Evolutionary conservation across 2,113 vertebrate genomes (phyloP).

Genomic region (Marmota monax): DNA sequence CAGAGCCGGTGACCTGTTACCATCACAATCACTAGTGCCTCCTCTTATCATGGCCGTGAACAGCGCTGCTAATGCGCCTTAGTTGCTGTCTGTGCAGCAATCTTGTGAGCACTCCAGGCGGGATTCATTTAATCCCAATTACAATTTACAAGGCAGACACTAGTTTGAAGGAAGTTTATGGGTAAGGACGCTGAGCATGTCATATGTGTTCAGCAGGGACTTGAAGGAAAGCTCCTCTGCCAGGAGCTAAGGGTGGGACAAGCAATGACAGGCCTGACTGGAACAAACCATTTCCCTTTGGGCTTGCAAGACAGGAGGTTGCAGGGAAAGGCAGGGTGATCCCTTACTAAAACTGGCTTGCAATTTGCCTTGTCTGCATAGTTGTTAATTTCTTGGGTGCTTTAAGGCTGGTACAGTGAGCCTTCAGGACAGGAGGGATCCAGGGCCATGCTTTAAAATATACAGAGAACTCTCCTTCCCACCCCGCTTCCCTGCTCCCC

Average conservation of each 20-base stretch:
- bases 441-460: not conserved
- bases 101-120: not conserved
- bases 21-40: not conserved
- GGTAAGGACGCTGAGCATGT: not conserved
- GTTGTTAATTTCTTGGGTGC: not conserved
- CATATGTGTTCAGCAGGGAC: not conserved
- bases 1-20: not conserved
- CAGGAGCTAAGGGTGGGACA: not conserved
- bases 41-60: not conserved
- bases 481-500: not conserved
- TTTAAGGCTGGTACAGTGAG: slow-evolving; percentile 6
- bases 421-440: not conserved
- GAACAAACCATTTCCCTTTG: slow-evolving; percentile 21
- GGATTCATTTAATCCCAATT: not conserved
- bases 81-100: not conserved
- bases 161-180: not conserved
- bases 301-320: slow-evolving; percentile 38
- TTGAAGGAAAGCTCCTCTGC: not conserved
- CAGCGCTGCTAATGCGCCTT: not conserved
- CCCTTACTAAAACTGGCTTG: not conserved
- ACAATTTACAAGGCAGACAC: not conserved
- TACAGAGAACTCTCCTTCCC: not conserved
- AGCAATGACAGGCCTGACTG: not conserved
- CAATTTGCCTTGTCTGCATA: slow-evolving; percentile 10
- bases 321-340: not conserved